These are phyloP conservation scores for Nanger granti DNA, from an alignment of 2,113 vertebrate species.

Conservation along the genomic window DNA sequence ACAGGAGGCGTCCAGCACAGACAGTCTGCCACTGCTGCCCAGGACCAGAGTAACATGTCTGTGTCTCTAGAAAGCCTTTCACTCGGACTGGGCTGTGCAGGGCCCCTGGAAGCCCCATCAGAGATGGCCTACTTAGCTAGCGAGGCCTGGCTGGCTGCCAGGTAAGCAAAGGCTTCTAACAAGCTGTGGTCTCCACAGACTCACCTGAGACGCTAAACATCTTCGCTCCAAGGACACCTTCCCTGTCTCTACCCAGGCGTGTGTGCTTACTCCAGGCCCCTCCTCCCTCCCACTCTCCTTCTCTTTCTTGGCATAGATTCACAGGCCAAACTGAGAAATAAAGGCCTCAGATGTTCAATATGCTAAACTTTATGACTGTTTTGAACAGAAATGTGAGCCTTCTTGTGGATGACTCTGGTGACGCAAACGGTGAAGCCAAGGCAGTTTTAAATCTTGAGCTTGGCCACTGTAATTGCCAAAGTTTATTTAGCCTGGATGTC, in stretches of 20 bases:
- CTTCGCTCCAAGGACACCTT: background rate
- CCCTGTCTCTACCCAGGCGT: background rate
- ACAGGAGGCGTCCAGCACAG: background rate
- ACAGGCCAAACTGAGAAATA: background rate
- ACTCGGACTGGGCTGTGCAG: background rate
- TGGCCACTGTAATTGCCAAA: background rate
- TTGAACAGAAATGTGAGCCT: constrained; percentile 27
- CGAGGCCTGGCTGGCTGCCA: background rate
- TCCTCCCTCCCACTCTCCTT: background rate
- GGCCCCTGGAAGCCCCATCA: background rate
- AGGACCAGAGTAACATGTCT: accelerated
- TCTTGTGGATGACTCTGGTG: background rate
- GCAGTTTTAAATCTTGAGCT: background rate
- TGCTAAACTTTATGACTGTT: constrained; percentile 6
- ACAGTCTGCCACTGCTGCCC: background rate
- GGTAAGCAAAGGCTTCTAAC: background rate
- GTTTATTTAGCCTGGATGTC: background rate
- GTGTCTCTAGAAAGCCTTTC: background rate
- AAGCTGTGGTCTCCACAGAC: background rate
- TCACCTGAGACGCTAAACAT: background rate
- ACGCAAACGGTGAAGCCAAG: background rate
- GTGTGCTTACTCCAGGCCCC: accelerated
- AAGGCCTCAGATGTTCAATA: background rate
- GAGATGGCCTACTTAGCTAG: background rate
- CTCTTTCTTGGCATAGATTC: background rate